phyloP scores from a whole-genome alignment of 2,888 invertebrate genomes.

The Spilarctia lutea region DNA sequence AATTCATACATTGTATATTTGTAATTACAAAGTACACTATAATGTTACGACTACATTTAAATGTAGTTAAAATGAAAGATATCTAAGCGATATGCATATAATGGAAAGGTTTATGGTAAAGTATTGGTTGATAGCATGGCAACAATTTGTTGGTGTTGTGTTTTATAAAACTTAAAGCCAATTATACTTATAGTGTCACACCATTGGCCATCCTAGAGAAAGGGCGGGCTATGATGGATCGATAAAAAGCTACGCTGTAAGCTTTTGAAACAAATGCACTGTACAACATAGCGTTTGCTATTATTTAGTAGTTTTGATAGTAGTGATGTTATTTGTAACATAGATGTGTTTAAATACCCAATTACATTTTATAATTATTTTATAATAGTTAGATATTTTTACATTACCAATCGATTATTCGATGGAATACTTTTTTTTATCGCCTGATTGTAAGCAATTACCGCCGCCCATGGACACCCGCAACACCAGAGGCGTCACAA shows the following conservation, averaged over 20 bases:
- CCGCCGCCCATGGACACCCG: too few species aligned
- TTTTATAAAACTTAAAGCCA: background rate
- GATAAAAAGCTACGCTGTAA: background rate
- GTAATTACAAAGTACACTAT: background rate
- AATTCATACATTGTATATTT: background rate
- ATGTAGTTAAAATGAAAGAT: background rate
- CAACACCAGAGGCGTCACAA: too few species aligned
- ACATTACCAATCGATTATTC: too few species aligned
- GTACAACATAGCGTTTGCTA: background rate
- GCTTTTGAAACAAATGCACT: too few species aligned
- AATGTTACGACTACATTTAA: background rate
- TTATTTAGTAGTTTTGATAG: too few species aligned
- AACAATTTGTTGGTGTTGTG: background rate
- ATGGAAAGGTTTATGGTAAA: background rate
- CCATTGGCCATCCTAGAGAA: background rate
- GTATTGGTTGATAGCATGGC: background rate
- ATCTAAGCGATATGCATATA: background rate
- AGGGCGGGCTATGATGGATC: background rate
- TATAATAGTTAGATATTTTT: too few species aligned
- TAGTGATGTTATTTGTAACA: too few species aligned
- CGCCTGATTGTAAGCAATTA: too few species aligned
- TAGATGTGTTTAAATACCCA: too few species aligned
- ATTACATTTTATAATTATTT: too few species aligned
- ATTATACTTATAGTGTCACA: background rate
- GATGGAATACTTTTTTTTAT: too few species aligned